Evolutionary conservation across 1,140 invertebrate species (phyloP), one percentile per base, ranked within the genome.

Genomic region (Ceratosolen fusciceps): DNA sequence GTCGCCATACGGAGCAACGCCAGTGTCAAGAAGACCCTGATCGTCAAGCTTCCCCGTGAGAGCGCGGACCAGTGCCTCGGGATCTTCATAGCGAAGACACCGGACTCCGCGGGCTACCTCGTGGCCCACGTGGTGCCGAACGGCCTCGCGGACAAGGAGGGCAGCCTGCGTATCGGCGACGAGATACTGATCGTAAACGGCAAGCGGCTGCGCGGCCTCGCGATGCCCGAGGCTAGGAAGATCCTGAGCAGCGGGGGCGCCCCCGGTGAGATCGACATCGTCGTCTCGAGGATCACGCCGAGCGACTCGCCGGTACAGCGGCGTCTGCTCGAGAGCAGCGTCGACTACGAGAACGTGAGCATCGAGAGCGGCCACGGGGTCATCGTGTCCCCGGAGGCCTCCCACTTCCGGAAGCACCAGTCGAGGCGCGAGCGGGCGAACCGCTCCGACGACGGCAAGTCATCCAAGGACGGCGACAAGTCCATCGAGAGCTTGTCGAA

Each of bases 111-210:
- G 21, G 95, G 95, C 16, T 96, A 96, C 87, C 91, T 96, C 82
- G 94, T 97, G 5, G 95, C 95, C n/a, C 94, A 95, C 84, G 93
- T 97, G 5, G 94, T 96, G 37, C 93, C 94, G 24, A 93, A 93
- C 72, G 95, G 95, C 75, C 88, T 96, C 78, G 96, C 95, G 10
- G 92, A 95, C 84, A 95, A 93, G 83, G 95, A 96, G 86, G 95
- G 95, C 0, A 92, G 93, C 9, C 86, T 97, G 71, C 92, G 92
- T 75, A 92, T 95, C 74, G 95, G 95, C 1, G 96, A 97, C 88
- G 95, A 97, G 90, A 93, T 97, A 26, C 88, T 97, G 10, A 96
- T 95, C 83, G 95, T 97, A 0, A 96, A 97, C 87, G 96, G 96
- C 0, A 91, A 92, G 81, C 91, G 93, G 83, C 88, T 97, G 74